Evolutionary conservation across 2,113 vertebrate genomes (phyloP), one percentile per base, ranked within the genome.

Genomic region (Spermophilus dauricus): DNA sequence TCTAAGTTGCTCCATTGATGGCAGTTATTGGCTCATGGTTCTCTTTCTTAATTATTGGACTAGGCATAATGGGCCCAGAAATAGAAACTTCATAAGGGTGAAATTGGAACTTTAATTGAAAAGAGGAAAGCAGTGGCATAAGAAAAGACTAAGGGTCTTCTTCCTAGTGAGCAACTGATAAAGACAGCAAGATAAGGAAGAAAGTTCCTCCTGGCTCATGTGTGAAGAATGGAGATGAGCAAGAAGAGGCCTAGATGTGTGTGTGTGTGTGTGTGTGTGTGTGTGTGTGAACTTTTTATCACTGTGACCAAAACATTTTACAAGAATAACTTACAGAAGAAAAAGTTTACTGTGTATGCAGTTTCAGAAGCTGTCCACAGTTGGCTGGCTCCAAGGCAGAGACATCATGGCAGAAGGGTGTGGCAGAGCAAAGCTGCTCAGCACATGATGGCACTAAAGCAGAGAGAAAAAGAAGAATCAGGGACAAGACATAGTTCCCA

Each of bases 11-110:
- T 87, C 42, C 28, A 65, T 28, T 26, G 8, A 45, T 85, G 39
- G 69, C 24, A 22, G 13, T 58, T 89, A 42, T 53, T 84, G 39
- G 34, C 34, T 39, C 51, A 24, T 37, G 17, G 45, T 80, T 85
- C 37, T 89, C 34, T 96, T 94, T 90, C 84, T 90, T 87, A 63
- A 86, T 37, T 89, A 34, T 20, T 92, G 18, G 18, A 58, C 2
- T 2, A 85, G 37, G 8, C 24, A 51, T 5, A 73, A 4, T 81
- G 73, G 5, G 14, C 72, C 42, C 26, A 87, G 45, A 8, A n/a
- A 56, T 20, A 58, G 22, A 72, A 83, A 11, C 18, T 84, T 86
- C 76, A 58, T 72, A 88, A 95, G 30, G 30, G 77, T 85, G 9
- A 77, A 4, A 37, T 88, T 22, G 85, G 51, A 86, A 91, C 14